These are phyloP conservation scores for Cheilosia variabilis DNA, from an alignment of 2,888 invertebrate genomes.

Conservation along the genomic window DNA sequence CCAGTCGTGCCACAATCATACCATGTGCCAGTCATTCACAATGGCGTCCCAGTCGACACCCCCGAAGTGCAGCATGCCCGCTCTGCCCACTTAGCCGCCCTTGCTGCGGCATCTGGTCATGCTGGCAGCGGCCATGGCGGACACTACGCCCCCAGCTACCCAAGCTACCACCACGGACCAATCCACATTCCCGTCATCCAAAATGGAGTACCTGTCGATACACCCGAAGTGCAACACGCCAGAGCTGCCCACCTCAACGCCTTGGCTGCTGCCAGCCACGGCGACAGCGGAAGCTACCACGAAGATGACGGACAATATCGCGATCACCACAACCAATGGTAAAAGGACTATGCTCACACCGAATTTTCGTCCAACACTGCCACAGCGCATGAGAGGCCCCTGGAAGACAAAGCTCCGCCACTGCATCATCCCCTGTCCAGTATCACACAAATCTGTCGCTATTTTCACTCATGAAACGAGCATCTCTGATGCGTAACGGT, in stretches of 20 bases:
- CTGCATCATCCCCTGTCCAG: constrained; percentile 4
- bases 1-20: constrained; percentile 78
- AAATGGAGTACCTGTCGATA: constrained; percentile 84
- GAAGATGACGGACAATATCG: constrained; percentile 81
- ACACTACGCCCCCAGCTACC: constrained; percentile 79
- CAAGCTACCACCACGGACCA: constrained; percentile 82
- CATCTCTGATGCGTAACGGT: constrained; percentile 33
- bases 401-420: constrained; percentile 33
- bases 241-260: constrained; percentile 83
- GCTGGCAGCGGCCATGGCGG: constrained; percentile 72
- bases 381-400: constrained; percentile 59
- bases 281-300: constrained; percentile 78
- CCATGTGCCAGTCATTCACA: constrained; percentile 83
- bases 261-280: constrained; percentile 81
- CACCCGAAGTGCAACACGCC: constrained; percentile 84
- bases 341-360: constrained; percentile 28
- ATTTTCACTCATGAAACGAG: constrained; percentile 11
- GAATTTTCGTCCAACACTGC: constrained; percentile 51
- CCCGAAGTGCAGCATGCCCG: constrained; percentile 84
- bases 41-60: constrained; percentile 84
- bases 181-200: constrained; percentile 84
- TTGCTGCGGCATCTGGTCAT: constrained; percentile 80
- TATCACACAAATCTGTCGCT: background rate
- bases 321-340: constrained; percentile 78
- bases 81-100: constrained; percentile 83